phyloP scores from a whole-genome alignment of 2,888 invertebrate species.

The Adelognathus sp. region DNA sequence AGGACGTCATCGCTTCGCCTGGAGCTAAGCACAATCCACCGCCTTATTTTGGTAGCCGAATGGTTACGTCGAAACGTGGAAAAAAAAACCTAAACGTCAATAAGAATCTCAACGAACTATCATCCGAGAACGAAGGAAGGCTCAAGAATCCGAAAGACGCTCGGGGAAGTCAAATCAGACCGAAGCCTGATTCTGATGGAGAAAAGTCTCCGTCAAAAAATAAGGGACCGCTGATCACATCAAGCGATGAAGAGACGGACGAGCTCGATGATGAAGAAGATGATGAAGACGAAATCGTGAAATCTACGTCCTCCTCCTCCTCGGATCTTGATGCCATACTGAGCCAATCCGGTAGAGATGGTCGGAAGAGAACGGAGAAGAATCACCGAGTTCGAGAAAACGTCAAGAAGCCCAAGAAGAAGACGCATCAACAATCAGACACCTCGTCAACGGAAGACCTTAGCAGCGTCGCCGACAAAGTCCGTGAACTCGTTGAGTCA shows the following conservation, averaged over 20 bases:
- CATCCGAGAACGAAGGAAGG: not conserved
- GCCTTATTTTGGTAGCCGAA: not conserved
- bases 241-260: not conserved
- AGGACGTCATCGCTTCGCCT: not conserved
- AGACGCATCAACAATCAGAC: no score
- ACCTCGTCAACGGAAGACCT: no score
- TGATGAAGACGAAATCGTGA: not conserved
- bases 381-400: no score
- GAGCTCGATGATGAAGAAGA: not conserved
- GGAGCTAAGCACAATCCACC: not conserved
- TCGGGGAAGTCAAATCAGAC: not conserved
- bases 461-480: no score
- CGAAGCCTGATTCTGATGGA: not conserved
- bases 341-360: no score
- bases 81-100: conserved; percentile 1
- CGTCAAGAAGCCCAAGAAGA: no score
- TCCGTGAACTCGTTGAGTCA: no score
- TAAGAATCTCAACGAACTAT: not conserved
- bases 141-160: not conserved
- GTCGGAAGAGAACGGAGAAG: no score
- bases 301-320: no score
- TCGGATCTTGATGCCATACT: no score
- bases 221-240: not conserved
- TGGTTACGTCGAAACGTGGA: not conserved
- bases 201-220: not conserved